Percentiles rank a stretch among this genome's conserved stretches.
Evolutionary conservation across 2,113 vertebrate genomes (phyloP).

Genomic region (Cichladusa arquata): DNA sequence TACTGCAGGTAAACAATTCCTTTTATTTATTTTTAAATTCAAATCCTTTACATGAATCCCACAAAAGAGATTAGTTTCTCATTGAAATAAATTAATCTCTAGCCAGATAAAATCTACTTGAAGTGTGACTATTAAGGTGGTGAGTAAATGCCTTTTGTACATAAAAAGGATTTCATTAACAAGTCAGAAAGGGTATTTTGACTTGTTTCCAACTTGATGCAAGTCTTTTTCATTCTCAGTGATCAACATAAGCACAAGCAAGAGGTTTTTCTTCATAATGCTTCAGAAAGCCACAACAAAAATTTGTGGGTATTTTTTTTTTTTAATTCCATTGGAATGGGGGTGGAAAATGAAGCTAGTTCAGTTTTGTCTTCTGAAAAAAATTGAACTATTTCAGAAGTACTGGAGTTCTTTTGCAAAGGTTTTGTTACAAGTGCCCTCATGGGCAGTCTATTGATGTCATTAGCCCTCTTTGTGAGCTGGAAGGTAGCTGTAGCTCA

Average conservation of each 20-base stretch:
- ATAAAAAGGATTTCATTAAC: conserved; percentile 52
- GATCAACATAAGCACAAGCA: not conserved
- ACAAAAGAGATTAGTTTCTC: conserved; percentile 52
- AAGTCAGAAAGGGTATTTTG: conserved; percentile 56
- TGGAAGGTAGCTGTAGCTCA: conserved; percentile 30
- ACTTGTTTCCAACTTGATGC: conserved; percentile 46
- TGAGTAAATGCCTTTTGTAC: conserved; percentile 51
- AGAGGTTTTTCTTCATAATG: not conserved
- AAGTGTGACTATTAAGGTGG: conserved; percentile 25
- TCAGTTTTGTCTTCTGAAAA: not conserved
- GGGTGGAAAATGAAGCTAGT: not conserved
- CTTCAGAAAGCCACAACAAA: not conserved
- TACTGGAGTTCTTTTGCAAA: not conserved
- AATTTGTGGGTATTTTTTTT: not conserved
- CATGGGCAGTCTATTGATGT: conserved; percentile 21
- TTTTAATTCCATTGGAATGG: accelerated
- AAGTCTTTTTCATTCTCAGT: conserved; percentile 38
- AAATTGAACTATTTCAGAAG: not conserved
- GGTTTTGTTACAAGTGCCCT: conserved; percentile 30
- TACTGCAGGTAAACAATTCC: conserved; percentile 48
- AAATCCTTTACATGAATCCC: conserved; percentile 31
- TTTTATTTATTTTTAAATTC: conserved; percentile 56
- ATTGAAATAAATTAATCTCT: conserved; percentile 58
- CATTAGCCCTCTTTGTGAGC: conserved; percentile 30
- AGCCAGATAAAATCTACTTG: conserved; percentile 51